Base-by-base conservation (phyloP, 2,797 vertebrate species). In the Clamator glandarius region DNA sequence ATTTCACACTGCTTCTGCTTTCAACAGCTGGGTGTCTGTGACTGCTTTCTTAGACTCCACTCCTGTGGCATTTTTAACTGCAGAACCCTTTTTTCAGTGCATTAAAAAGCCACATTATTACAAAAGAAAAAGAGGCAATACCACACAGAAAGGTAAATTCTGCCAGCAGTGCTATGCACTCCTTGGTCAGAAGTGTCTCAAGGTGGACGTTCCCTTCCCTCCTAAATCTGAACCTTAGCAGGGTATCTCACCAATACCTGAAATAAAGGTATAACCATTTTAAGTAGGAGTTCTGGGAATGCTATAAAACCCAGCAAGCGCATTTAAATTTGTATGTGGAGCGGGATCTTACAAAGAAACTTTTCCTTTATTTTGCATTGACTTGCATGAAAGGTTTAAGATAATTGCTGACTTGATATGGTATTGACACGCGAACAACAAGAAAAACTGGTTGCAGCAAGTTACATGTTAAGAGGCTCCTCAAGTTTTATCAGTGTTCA, bases 401-500 rank as follows among this genome's bases (percentile, higher is more conserved):
- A n/a, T 54, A 89, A 66, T 66, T 85, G 73, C 42, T 89, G 79
- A 31, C 28, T 87, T 0, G 0, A 44, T 35, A 59, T 33, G 19
- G 41, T 64, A 77, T 77, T 84, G 87, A 83, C 76, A 72, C 39
- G 46, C 10, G 12, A 93, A 58, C 62, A 88, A 54, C 35, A n/a
- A 84, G 79, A 81, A 91, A 72, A 87, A 68, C 54, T 80, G 96
- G n/a, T 20, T 81, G 78, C 64, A 75, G 72, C 46, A 89, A 89
- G 72, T 83, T 90, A 29, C 44, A 29, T 13, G 48, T 73, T 93
- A 54, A 64, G 84, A 93, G 90, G 87, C 82, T 94, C 58, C 77
- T 84, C 78, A 73, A 31, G 75, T 90, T 95, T 95, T 95, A 95
- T 87, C 97, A 97, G 94, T 96, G 93, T 93, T 96, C 97, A 89